Evolutionary conservation across 2,888 invertebrate genomes (phyloP).

Genomic region (Drosophila prolongata): DNA sequence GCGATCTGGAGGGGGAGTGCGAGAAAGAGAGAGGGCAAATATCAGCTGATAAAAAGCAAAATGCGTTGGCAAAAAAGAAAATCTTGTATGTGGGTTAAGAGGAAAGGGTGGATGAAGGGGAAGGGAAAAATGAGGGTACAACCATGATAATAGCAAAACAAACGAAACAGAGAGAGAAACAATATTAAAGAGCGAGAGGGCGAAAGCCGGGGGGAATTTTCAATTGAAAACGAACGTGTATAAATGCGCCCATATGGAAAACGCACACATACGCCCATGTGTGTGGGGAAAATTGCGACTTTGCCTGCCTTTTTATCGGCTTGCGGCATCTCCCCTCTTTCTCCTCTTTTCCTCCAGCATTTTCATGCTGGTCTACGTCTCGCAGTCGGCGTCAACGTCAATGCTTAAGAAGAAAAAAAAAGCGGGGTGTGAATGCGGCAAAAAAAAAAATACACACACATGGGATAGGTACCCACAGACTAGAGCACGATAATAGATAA

Average conservation of each 20-base stretch:
- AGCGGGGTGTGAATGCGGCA: slow-evolving; percentile 55
- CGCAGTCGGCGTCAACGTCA: slow-evolving; percentile 33
- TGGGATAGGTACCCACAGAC: slow-evolving; percentile 6
- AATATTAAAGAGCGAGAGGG: slow-evolving; percentile 11
- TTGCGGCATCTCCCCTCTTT: slow-evolving; percentile 42
- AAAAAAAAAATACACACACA: slow-evolving; percentile 26
- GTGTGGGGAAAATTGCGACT: slow-evolving; percentile 48
- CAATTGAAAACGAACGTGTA: slow-evolving; percentile 78
- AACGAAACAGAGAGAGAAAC: slow-evolving; percentile 43
- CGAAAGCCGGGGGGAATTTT: slow-evolving; percentile 49
- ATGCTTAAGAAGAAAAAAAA: slow-evolving; percentile 5
- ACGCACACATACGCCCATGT: slow-evolving; percentile 38
- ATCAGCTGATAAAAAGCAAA: slow-evolving; percentile 47
- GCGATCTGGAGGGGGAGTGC: background rate
- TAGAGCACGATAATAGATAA: background rate
- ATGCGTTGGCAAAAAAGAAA: slow-evolving; percentile 47
- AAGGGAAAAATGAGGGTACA: slow-evolving; percentile 27
- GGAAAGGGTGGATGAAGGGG: background rate
- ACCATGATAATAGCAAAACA: slow-evolving; percentile 64
- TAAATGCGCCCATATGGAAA: slow-evolving; percentile 79
- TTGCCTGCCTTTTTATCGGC: slow-evolving; percentile 62
- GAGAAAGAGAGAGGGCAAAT: background rate
- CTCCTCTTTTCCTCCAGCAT: slow-evolving; percentile 45
- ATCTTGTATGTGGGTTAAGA: slow-evolving; percentile 36
- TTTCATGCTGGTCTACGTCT: slow-evolving; percentile 61